A percentile compares a stretch with the other conserved stretches of the same genome.
These are phyloP conservation scores for Sinocyclocheilus maitianheensis DNA, from an alignment of 2,113 vertebrate genomes.

Conservation along the genomic window DNA sequence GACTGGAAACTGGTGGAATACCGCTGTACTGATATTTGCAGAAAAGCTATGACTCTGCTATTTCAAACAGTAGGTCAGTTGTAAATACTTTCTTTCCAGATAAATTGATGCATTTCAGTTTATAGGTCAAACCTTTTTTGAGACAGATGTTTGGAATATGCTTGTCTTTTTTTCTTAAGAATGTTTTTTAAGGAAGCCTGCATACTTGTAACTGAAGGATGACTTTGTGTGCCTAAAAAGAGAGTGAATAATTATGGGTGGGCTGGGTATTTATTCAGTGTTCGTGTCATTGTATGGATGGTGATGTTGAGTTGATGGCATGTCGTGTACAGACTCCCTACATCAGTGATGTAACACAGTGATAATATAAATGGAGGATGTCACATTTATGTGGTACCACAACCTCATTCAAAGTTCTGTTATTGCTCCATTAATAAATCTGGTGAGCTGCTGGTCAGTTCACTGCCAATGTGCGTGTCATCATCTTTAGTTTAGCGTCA, in stretches of 20 bases:
- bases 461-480: conserved; percentile 67
- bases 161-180: background rate
- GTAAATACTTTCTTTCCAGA: background rate
- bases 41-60: conserved; percentile 9
- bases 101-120: background rate
- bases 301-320: conserved; percentile 21
- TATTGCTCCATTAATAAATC: conserved; percentile 69
- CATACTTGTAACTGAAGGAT: conserved; percentile 46
- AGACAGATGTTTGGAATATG: background rate
- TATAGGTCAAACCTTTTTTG: background rate
- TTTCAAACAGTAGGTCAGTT: conserved; percentile 7
- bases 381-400: background rate
- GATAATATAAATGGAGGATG: conserved; percentile 17
- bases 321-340: background rate
- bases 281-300: conserved; percentile 34
- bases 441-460: conserved; percentile 86
- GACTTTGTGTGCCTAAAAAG: conserved; percentile 29
- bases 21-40: background rate
- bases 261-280: conserved; percentile 73
- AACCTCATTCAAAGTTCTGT: conserved; percentile 24
- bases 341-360: background rate
- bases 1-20: background rate
- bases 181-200: conserved; percentile 46
- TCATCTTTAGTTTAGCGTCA: conserved; percentile 65
- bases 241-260: conserved; percentile 42